These are phyloP conservation scores for Spilarctia lutea DNA, from an alignment of 2,888 invertebrate species.

Conservation along the genomic window DNA sequence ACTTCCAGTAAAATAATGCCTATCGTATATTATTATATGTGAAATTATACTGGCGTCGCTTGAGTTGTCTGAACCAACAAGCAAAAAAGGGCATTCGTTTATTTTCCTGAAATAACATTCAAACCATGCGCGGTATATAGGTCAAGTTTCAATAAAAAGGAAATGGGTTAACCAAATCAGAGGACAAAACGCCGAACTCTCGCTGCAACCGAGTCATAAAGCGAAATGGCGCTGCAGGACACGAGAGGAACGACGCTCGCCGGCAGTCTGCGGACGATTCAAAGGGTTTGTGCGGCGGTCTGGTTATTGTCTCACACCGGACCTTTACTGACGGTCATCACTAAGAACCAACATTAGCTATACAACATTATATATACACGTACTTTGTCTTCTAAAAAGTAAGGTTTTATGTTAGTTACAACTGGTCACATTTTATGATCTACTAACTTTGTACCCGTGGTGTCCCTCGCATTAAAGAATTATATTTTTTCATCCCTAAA, in stretches of 20 bases:
- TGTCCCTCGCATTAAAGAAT: background rate
- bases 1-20: too few relatives aligned
- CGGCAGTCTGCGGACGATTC: slow-evolving; percentile 33
- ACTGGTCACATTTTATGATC: background rate
- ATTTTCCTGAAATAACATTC: slow-evolving; percentile 4
- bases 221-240: slow-evolving; percentile 38
- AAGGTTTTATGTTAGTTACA: background rate
- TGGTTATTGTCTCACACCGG: slow-evolving; percentile 37
- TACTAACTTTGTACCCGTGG: background rate
- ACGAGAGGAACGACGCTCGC: slow-evolving; percentile 15
- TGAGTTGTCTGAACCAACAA: too few relatives aligned
- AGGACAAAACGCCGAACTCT: slow-evolving; percentile 43
- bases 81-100: background rate
- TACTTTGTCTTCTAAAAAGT: background rate
- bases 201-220: slow-evolving; percentile 46
- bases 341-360: slow-evolving; percentile 25
- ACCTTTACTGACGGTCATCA: slow-evolving; percentile 31
- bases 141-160: slow-evolving; percentile 38
- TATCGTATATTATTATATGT: too few relatives aligned
- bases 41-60: too few relatives aligned
- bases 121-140: slow-evolving; percentile 25
- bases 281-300: slow-evolving; percentile 44
- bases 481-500: background rate
- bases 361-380: background rate
- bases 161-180: slow-evolving; percentile 47